These are phyloP conservation scores for Catharus fuscescens DNA, from an alignment of 2,113 vertebrate species.

Conservation along the genomic window DNA sequence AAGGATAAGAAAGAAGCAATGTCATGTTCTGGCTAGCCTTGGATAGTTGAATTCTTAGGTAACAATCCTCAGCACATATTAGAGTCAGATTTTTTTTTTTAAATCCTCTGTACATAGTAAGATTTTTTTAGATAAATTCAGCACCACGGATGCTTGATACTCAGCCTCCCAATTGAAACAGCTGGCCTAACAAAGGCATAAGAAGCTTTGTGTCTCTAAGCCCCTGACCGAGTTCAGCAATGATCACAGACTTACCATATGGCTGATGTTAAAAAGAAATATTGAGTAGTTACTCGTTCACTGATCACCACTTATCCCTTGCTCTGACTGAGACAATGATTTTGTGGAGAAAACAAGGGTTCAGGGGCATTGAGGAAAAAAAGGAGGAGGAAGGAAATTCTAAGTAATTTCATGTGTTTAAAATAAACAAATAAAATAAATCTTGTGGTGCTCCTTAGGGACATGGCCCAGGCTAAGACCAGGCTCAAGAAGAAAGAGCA, in stretches of 20 bases:
- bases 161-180: constrained; percentile 23
- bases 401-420: not conserved
- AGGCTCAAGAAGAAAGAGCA: accelerated
- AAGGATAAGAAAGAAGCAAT: not conserved
- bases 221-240: constrained; percentile 17
- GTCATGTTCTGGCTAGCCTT: not conserved
- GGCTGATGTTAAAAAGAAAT: constrained; percentile 46
- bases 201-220: constrained; percentile 59
- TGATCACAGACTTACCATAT: constrained; percentile 58
- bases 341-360: not conserved
- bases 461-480: not conserved
- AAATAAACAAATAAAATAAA: not conserved
- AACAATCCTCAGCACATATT: not conserved
- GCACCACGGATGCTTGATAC: not conserved
- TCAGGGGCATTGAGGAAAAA: not conserved
- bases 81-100: not conserved
- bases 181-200: constrained; percentile 37
- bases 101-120: not conserved
- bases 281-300: not conserved
- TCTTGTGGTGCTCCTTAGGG: not conserved
- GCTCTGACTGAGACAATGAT: not conserved
- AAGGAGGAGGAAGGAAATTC: not conserved
- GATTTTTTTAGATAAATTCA: constrained; percentile 19
- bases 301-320: not conserved
- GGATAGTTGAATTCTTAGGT: not conserved